phyloP scores from a whole-genome alignment of 2,888 invertebrate species.

The Sphaerophoria rueppellii region DNA sequence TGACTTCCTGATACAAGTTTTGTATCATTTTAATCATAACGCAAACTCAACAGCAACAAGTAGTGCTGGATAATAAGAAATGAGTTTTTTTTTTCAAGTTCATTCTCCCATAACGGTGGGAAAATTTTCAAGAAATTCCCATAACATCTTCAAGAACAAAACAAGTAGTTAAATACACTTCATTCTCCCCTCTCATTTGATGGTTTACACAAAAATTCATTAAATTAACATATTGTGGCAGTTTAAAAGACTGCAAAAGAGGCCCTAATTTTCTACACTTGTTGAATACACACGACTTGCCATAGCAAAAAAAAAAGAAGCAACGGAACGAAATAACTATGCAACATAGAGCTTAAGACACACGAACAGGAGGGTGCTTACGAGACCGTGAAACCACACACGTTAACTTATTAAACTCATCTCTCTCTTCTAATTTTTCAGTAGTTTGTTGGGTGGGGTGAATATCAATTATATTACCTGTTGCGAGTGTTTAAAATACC shows the following conservation, averaged over 20 bases:
- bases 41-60: constrained; percentile 38
- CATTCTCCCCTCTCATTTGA: constrained; percentile 9
- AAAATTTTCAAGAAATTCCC: constrained; percentile 78
- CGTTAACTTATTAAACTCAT: constrained; percentile 73
- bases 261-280: constrained; percentile 53
- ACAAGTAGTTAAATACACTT: not conserved
- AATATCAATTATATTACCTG: constrained; percentile 70
- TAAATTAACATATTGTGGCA: constrained; percentile 58
- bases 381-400: constrained; percentile 76
- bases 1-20: constrained; percentile 32
- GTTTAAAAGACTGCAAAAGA: constrained; percentile 42
- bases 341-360: constrained; percentile 43
- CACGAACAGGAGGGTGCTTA: constrained; percentile 64
- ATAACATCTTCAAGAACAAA: constrained; percentile 73
- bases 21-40: not conserved
- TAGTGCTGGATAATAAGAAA: not conserved
- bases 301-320: constrained; percentile 3
- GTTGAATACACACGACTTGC: constrained; percentile 42
- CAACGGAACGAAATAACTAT: not conserved
- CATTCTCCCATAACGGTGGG: constrained; percentile 81
- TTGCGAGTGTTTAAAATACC: constrained; percentile 65
- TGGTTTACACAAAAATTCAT: constrained; percentile 53
- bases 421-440: constrained; percentile 26
- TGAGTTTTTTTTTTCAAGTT: constrained; percentile 66
- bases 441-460: constrained; percentile 18